These are phyloP conservation scores for Radopholus similis DNA, from an alignment of 1,140 invertebrate species.

Conservation along the genomic window DNA sequence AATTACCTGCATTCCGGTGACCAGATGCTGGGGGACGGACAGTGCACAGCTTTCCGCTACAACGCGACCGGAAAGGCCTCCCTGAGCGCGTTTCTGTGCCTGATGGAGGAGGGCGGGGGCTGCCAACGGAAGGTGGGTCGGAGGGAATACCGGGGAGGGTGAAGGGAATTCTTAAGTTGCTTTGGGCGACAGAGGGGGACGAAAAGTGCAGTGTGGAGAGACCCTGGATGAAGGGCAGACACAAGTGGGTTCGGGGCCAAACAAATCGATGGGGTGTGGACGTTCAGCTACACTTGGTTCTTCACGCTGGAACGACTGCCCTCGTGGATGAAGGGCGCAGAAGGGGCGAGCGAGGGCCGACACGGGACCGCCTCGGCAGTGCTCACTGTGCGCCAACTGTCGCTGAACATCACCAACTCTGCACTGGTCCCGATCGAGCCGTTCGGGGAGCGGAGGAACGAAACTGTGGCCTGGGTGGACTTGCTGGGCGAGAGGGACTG, in stretches of 20 bases:
- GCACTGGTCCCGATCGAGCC: neutral
- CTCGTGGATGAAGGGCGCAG: conserved; percentile 6
- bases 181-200: conserved; percentile 16
- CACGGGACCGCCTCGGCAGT: neutral
- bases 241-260: conserved; percentile 10
- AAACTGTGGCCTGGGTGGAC: neutral
- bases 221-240: conserved; percentile 29
- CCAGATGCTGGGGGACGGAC: conserved; percentile 24
- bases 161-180: conserved; percentile 10
- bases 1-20: conserved; percentile 41
- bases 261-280: neutral
- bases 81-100: conserved; percentile 38
- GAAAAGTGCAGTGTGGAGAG: conserved; percentile 23
- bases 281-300: conserved; percentile 5
- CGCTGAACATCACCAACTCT: neutral
- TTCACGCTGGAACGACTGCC: conserved; percentile 22
- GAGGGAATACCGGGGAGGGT: neutral
- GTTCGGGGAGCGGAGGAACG: neutral
- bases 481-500: neutral
- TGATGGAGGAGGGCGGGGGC: conserved; percentile 38
- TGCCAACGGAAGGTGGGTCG: conserved; percentile 36
- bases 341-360: conserved; percentile 1
- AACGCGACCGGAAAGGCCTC: conserved; percentile 35
- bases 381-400: neutral
- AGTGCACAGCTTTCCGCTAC: conserved; percentile 39